Evolutionary conservation across 2,113 vertebrate genomes (phyloP), one percentile per base, ranked within the genome.

Genomic region (Anolis carolinensis): DNA sequence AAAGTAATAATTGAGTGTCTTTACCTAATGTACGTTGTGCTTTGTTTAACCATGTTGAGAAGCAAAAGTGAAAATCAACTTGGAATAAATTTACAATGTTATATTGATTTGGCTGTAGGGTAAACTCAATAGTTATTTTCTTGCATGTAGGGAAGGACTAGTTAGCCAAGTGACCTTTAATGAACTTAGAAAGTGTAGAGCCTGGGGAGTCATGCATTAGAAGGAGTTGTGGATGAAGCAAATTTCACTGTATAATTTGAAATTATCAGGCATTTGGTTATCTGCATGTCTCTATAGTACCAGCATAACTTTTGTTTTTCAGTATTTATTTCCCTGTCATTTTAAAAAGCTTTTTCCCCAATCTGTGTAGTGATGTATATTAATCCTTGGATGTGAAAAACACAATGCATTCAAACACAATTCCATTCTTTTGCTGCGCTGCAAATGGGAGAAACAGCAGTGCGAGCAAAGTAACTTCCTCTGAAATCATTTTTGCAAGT

Each of bases 401-500:
- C 63, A 55, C 32, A 39, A 34, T 71, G 44, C 39, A 70, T 79
- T 79, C 65, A 82, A 4, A 65, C 65, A 34, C 36, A 2, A 0
- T 77, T 80, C 0, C 67, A 83, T 88, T 84, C 23, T 93, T 55
- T 86, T 70, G 79, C 82, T 85, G 0, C 32, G 81, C 39, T 44
- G 23, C 84, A 81, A 91, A 82, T 68, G 71, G 25, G 39, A 75
- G 80, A 77, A 32, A 82, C 11, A 48, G 55, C 34, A 39, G 27
- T 85, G 52, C 62, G 84, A 34, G 10, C 1, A 10, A 75, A 82
- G 82, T 52, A 59, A 30, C 59, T 89, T 5, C 0, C 1, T 89
- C 30, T 82, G 79, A 93, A 80, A 39, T 79, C 50, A 30, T 67
- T 82, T 79, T 27, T 91, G 83, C 83, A 91, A 76, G 25, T 48